Percentiles rank a stretch among this genome's conserved stretches.
These are phyloP conservation scores for Miichthys miiuy DNA, from an alignment of 2,797 vertebrate genomes.

Conservation along the genomic window DNA sequence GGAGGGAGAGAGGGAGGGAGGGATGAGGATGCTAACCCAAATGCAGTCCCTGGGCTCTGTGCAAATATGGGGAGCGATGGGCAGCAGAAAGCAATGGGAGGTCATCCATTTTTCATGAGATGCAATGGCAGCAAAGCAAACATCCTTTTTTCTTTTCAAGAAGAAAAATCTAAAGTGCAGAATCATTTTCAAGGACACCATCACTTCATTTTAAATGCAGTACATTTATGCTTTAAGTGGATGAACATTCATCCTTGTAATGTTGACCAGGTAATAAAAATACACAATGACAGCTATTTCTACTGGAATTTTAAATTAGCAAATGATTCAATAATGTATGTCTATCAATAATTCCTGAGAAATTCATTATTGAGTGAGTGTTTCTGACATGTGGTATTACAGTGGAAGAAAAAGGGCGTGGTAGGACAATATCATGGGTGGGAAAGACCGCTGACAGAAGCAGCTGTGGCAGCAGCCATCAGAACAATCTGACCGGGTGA, in stretches of 20 bases:
- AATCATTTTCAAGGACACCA: slow-evolving; percentile 66
- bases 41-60: slow-evolving; percentile 71
- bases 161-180: slow-evolving; percentile 56
- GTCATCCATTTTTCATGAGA: slow-evolving; percentile 86
- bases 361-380: slow-evolving; percentile 61
- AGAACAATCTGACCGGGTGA: slow-evolving; percentile 31
- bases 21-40: slow-evolving; percentile 64
- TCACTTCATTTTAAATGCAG: slow-evolving; percentile 42
- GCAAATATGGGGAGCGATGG: slow-evolving; percentile 71
- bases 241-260: slow-evolving; percentile 16
- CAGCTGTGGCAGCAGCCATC: slow-evolving; percentile 20
- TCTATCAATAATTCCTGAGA: slow-evolving; percentile 71
- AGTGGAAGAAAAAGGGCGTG: slow-evolving; percentile 37
- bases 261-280: slow-evolving; percentile 19
- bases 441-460: slow-evolving; percentile 11
- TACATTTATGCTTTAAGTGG: slow-evolving; percentile 26
- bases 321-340: slow-evolving; percentile 65
- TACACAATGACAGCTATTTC: slow-evolving; percentile 21
- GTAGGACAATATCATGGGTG: slow-evolving; percentile 14
- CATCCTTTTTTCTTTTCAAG: slow-evolving; percentile 77
- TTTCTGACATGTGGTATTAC: slow-evolving; percentile 44
- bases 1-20: not conserved
- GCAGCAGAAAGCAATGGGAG: slow-evolving; percentile 72
- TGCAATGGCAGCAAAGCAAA: slow-evolving; percentile 80
- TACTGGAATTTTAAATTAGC: slow-evolving; percentile 33